Percentiles rank a stretch among this genome's conserved stretches.
phyloP scores from a whole-genome alignment of 2,888 invertebrate species.

The Phytoseiulus persimilis region DNA sequence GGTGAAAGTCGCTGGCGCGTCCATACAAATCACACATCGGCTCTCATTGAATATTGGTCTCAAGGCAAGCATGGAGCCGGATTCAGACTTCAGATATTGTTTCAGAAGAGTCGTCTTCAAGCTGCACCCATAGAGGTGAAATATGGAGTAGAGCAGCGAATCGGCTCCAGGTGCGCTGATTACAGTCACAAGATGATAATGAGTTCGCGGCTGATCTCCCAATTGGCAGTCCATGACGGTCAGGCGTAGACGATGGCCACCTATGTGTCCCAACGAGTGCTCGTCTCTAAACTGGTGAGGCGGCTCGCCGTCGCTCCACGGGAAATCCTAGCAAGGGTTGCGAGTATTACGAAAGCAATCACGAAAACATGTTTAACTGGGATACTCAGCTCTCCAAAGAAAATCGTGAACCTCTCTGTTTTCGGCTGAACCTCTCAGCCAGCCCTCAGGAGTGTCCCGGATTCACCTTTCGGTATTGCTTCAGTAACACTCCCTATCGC shows the following conservation, averaged over 20 bases:
- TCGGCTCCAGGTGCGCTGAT: constrained; percentile 18
- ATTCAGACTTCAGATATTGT: constrained; percentile 14
- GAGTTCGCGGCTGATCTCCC: constrained; percentile 15
- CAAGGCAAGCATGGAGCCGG: neutral
- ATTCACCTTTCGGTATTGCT: too few species aligned
- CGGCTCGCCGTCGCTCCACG: neutral
- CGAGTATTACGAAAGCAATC: neutral
- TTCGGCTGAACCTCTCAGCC: too few species aligned
- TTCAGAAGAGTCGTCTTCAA: constrained; percentile 19
- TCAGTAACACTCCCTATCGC: too few species aligned
- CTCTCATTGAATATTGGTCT: constrained; percentile 14
- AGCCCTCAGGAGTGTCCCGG: too few species aligned
- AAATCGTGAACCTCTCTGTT: too few species aligned
- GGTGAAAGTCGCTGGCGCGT: constrained; percentile 9
- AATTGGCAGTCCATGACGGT: constrained; percentile 15
- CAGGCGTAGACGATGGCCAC: neutral
- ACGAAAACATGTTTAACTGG: too few species aligned
- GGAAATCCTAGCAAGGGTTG: neutral
- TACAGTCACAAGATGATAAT: constrained; percentile 23
- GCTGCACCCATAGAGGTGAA: constrained; percentile 22
- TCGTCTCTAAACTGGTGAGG: neutral
- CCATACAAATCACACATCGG: constrained; percentile 28
- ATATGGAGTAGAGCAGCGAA: neutral
- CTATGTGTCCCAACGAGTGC: neutral
- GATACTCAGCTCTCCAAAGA: too few species aligned